Evolutionary conservation across 2,113 vertebrate species (phyloP), one percentile per base, ranked within the genome.

Genomic region (Neofelis nebulosa): DNA sequence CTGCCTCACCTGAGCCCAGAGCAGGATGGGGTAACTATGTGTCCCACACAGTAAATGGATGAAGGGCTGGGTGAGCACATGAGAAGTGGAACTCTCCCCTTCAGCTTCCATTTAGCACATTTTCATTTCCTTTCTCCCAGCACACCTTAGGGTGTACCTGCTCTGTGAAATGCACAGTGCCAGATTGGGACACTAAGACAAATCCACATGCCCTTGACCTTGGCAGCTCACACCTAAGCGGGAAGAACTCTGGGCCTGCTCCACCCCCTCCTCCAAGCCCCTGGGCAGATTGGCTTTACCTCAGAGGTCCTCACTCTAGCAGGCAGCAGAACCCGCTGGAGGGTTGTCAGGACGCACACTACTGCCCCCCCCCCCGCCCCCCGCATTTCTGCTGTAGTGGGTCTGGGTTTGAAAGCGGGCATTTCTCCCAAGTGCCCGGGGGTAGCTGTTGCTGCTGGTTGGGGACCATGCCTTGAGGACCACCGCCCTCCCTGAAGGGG

Each of bases 71-170:
- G 27, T 7, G 81, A 50, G 11, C 8, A 16, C 29, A n/a, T 21
- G 61, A 50, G 10, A 38, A 38, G 52, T 36, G 10, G n/a, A 73
- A 5, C 15, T 10, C 14, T 8, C 15, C 7, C 7, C 7, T 18
- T 21, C 27, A 1, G 2, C 45, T 13, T 76, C 8, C 1, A 2
- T 8, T 81, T 48, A 21, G 5, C 38, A 5, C 0, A 9, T 18
- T n/a, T 74, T 79, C 4, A 1, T 52, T 63, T 38, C 29, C 25
- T 21, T 21, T 21, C 38, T 6, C n/a, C 12, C 33, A 23, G 63
- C n/a, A 55, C 21, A 73, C 18, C 13, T 2, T 19, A 65, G 9
- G 29, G 21, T 27, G 11, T 55, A 25, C 15, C 65, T 27, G 10
- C 29, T 13, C 23, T 69, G 29, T 23, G 21, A 69, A 33, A 16